Conservation (phyloP, 2,888 invertebrate genomes). For the Lithophane leautieri region DNA sequence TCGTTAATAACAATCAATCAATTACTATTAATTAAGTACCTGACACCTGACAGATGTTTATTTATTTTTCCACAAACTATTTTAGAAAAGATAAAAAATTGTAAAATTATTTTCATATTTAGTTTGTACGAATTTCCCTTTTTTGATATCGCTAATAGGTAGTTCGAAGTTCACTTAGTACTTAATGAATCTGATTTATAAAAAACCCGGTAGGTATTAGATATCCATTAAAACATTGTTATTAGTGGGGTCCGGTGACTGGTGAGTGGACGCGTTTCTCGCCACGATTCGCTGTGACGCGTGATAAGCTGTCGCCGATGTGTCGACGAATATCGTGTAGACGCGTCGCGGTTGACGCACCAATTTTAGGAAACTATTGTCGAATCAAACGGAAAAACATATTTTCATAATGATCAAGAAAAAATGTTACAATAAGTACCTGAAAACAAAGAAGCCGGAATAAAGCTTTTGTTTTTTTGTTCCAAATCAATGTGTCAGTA, state of each 20-base stretch:
- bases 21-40: constrained; percentile 19
- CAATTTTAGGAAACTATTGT: not conserved
- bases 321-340: constrained; percentile 29
- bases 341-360: not conserved
- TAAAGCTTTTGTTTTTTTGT: not conserved
- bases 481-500: not conserved
- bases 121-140: constrained; percentile 1
- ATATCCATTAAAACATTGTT: constrained; percentile 21
- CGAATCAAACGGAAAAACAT: not conserved
- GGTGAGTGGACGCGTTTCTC: constrained; percentile 28
- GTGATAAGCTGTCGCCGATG: constrained; percentile 38
- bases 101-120: not conserved
- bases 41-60: not conserved
- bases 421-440: no score
- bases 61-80: constrained; percentile 8
- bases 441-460: not conserved
- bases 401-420: not conserved
- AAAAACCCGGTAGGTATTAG: constrained; percentile 18
- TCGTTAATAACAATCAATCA: constrained; percentile 17
- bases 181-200: not conserved
- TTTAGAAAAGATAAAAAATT: not conserved
- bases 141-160: not conserved
- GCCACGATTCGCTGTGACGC: constrained; percentile 14
- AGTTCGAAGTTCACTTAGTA: not conserved
- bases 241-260: constrained; percentile 26